Conservation (phyloP, 2,888 invertebrate genomes). For the Cantharis lateralis region DNA sequence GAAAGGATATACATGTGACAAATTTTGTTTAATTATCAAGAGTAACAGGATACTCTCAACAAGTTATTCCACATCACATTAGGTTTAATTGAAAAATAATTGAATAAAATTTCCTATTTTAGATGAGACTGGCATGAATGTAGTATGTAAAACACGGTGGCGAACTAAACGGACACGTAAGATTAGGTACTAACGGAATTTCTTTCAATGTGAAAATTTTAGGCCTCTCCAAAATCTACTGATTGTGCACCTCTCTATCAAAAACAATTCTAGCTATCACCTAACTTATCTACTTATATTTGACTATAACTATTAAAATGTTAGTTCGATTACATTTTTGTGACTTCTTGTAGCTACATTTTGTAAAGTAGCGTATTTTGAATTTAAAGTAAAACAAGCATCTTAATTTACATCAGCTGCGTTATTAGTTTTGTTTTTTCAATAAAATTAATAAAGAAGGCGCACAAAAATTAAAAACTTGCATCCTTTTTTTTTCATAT, state of each 20-base stretch:
- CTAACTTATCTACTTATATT: conserved; percentile 18
- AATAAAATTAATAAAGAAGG: conserved; percentile 4
- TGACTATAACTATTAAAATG: conserved; percentile 15
- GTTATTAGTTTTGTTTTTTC: neutral
- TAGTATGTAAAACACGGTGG: neutral
- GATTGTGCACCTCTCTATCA: conserved; percentile 42
- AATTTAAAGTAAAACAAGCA: conserved; percentile 18
- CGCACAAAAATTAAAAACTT: conserved; percentile 9
- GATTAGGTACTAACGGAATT: conserved; percentile 37
- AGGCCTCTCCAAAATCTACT: conserved; percentile 51
- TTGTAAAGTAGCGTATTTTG: conserved; percentile 15
- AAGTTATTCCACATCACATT: neutral
- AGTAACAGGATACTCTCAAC: neutral
- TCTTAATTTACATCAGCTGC: conserved; percentile 22
- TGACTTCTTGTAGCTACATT: conserved; percentile 16
- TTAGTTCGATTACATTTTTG: conserved; percentile 26
- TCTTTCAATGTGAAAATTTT: conserved; percentile 44
- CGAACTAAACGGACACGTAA: neutral
- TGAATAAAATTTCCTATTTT: neutral
- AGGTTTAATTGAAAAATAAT: neutral
- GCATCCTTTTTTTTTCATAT: neutral
- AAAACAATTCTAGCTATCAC: conserved; percentile 31
- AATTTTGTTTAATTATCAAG: neutral
- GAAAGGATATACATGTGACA: neutral
- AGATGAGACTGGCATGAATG: conserved; percentile 1